Percentiles rank a stretch among this genome's conserved stretches.
Evolutionary conservation across 2,797 vertebrate genomes (phyloP).

Genomic region (Sphaeramia orbicularis): DNA sequence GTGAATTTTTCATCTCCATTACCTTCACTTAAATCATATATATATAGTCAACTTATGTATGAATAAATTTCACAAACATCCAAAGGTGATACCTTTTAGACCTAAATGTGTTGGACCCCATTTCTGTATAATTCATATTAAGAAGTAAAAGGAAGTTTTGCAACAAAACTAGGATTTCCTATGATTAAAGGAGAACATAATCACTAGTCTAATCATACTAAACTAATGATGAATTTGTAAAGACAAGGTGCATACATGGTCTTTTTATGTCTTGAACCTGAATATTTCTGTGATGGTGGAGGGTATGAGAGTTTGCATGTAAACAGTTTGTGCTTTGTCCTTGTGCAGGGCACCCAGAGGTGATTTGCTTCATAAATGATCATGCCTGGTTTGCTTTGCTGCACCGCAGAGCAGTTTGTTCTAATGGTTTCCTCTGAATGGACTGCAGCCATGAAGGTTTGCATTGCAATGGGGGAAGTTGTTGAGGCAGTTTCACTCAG

Average conservation of each 20-base stretch:
- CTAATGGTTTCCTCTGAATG: conserved; percentile 86
- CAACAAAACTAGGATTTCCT: conserved; percentile 41
- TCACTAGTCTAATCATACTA: conserved; percentile 29
- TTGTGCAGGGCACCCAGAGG: conserved; percentile 80
- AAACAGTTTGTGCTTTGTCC: conserved; percentile 73
- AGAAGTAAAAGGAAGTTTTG: conserved; percentile 24
- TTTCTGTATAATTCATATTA: too few relatives aligned
- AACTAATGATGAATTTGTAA: not conserved
- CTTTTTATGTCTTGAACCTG: not conserved
- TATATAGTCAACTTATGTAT: too few relatives aligned
- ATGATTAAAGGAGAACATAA: conserved; percentile 45
- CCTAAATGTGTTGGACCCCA: too few relatives aligned
- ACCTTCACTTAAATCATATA: too few relatives aligned
- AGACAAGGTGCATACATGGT: not conserved
- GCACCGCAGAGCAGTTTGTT: conserved; percentile 85
- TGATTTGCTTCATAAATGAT: conserved; percentile 80
- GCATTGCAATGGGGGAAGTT: conserved; percentile 77
- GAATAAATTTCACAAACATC: too few relatives aligned
- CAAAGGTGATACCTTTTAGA: too few relatives aligned
- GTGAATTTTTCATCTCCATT: too few relatives aligned
- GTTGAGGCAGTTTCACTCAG: conserved; percentile 76
- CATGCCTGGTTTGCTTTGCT: conserved; percentile 81
- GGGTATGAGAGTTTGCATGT: conserved; percentile 27
- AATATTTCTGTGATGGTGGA: not conserved
- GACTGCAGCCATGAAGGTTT: conserved; percentile 66